Conservation (phyloP, 2,113 vertebrate species). For the Gymnocephalus cernua region DNA sequence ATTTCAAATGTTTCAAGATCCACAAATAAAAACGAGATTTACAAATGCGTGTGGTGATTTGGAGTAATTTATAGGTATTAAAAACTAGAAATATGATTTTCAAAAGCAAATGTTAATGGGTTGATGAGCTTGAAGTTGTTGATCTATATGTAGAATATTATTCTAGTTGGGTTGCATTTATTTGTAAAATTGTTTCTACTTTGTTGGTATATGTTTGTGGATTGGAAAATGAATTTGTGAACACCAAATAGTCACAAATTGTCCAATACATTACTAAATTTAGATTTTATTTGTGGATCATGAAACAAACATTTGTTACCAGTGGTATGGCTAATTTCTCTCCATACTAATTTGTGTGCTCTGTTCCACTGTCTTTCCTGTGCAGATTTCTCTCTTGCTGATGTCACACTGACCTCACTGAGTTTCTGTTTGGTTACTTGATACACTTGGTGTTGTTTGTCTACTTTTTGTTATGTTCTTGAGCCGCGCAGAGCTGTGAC, state of each 20-base stretch:
- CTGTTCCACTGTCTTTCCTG: not conserved
- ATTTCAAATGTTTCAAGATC: not conserved
- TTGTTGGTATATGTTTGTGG: not conserved
- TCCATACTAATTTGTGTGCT: not conserved
- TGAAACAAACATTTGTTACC: not conserved
- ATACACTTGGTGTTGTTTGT: not conserved
- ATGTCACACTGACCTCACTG: constrained; percentile 12
- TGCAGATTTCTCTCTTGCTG: not conserved
- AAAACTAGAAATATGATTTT: not conserved
- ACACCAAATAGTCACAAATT: not conserved
- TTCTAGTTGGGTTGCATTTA: not conserved
- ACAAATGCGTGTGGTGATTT: not conserved
- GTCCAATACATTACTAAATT: not conserved
- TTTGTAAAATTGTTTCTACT: not conserved
- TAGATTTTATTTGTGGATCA: not conserved
- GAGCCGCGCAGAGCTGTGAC: not conserved
- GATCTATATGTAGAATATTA: not conserved
- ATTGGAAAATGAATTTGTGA: not conserved
- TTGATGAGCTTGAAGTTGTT: not conserved
- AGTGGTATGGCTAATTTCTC: not conserved
- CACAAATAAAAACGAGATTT: not conserved
- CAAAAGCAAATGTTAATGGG: not conserved
- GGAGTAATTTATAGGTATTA: not conserved
- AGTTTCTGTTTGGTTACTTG: not conserved
- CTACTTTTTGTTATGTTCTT: constrained; percentile 6